Evolutionary conservation across 2,888 invertebrate species (phyloP).

Genomic region (Apocheima hispidaria): DNA sequence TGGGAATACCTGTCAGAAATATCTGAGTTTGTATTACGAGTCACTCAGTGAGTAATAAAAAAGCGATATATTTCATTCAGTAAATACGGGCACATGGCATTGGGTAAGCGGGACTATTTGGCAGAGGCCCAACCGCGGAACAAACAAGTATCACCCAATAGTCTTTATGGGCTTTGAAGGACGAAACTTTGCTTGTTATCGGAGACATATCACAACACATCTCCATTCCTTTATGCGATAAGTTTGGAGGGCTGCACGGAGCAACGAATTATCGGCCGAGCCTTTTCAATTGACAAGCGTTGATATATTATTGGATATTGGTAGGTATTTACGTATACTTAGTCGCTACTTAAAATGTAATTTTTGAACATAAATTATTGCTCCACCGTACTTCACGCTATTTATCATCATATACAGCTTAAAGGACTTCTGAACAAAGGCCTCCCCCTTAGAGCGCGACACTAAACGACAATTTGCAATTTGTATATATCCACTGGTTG

Average conservation of each 20-base stretch:
- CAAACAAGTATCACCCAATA: constrained; percentile 55
- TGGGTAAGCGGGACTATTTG: constrained; percentile 50
- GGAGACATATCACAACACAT: constrained; percentile 79
- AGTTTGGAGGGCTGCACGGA: constrained; percentile 67
- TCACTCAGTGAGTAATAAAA: constrained; percentile 47
- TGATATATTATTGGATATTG: constrained; percentile 22
- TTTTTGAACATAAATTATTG: too few species aligned
- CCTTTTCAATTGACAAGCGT: constrained; percentile 35
- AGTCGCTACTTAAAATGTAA: too few species aligned
- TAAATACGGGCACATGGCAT: constrained; percentile 41
- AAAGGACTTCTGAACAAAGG: too few species aligned
- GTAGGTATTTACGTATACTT: neutral
- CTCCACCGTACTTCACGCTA: too few species aligned
- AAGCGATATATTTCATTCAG: constrained; percentile 46
- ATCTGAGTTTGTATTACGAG: constrained; percentile 35
- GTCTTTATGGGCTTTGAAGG: constrained; percentile 62
- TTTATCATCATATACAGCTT: too few species aligned
- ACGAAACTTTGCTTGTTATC: constrained; percentile 81
- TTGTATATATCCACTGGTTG: too few species aligned
- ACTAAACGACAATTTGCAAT: too few species aligned
- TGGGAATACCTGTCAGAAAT: constrained; percentile 39
- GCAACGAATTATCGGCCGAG: constrained; percentile 49
- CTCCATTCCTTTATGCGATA: constrained; percentile 72
- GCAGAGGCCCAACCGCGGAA: constrained; percentile 55
- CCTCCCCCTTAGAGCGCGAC: too few species aligned